A percentile compares a stretch with the other conserved stretches of the same genome.
phyloP scores from a whole-genome alignment of 1,140 invertebrate species.

The Ostrea denselamellosa region DNA sequence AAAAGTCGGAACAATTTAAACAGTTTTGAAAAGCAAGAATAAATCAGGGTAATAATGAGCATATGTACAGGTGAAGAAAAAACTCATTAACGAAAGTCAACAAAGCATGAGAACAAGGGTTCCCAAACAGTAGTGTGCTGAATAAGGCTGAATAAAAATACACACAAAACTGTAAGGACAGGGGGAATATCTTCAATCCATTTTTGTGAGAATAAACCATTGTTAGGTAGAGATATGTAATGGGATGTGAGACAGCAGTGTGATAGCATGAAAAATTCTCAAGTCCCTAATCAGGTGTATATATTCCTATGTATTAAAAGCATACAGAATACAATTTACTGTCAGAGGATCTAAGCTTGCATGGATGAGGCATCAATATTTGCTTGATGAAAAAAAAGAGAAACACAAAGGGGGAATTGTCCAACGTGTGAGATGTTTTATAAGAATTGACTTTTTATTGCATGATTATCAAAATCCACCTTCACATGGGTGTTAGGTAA shows the following conservation, averaged over 20 bases:
- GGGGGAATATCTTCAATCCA: not conserved
- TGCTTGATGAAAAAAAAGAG: not conserved
- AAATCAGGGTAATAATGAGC: not conserved
- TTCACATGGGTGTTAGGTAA: not conserved
- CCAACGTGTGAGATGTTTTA: slow-evolving; percentile 6
- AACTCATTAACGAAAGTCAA: slow-evolving; percentile 15
- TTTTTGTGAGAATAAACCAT: not conserved
- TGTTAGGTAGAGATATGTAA: not conserved
- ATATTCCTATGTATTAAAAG: not conserved
- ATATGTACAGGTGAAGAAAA: slow-evolving; percentile 13
- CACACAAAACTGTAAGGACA: not conserved
- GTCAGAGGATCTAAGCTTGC: not conserved
- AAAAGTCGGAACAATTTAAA: slow-evolving; percentile 14
- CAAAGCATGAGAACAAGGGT: not conserved
- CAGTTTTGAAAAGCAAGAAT: slow-evolving; percentile 11
- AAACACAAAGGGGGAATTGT: slow-evolving; percentile 18
- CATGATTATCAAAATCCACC: slow-evolving; percentile 23
- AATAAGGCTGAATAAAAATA: slow-evolving; percentile 26
- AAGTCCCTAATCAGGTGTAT: not conserved
- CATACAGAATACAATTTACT: not conserved
- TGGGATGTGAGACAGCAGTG: not conserved
- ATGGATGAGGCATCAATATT: not conserved
- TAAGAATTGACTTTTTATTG: slow-evolving; percentile 29
- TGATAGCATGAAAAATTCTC: not conserved
- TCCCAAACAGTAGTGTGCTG: not conserved